phyloP scores from a whole-genome alignment of 1,140 invertebrate genomes.

The Nephotettix cincticeps region DNA sequence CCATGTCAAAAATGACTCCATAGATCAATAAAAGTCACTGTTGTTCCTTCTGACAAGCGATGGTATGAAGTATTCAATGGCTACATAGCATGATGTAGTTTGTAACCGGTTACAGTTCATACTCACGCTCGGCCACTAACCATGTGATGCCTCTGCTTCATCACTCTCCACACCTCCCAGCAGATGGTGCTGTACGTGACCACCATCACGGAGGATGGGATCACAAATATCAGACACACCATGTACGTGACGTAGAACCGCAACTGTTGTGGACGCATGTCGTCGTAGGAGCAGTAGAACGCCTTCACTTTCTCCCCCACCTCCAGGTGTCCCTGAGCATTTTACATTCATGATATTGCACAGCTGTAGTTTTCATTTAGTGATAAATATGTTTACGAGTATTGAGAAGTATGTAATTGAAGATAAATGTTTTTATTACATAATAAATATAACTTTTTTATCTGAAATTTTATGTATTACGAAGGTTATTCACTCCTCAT shows the following conservation, averaged over 20 bases:
- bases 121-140: constrained; percentile 54
- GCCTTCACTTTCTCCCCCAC: constrained; percentile 48
- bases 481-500: no score
- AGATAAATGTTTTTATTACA: no score
- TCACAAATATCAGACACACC: constrained; percentile 60
- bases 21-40: no score
- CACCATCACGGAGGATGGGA: constrained; percentile 64
- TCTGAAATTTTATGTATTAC: no score
- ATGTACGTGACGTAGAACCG: constrained; percentile 65
- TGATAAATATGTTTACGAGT: no score
- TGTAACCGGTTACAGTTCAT: no score
- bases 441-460: no score
- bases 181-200: constrained; percentile 66
- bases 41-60: no score
- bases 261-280: constrained; percentile 51
- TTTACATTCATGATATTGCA: background rate
- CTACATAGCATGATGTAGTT: no score
- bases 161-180: constrained; percentile 63
- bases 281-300: constrained; percentile 63
- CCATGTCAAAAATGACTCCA: no score
- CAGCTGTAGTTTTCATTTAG: background rate
- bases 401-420: no score
- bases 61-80: no score
- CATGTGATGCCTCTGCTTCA: constrained; percentile 57
- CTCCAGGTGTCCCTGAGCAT: constrained; percentile 47